A percentile compares a stretch with the other conserved stretches of the same genome.
Evolutionary conservation across 2,113 vertebrate genomes (phyloP).

Genomic region (Balaeniceps rex): DNA sequence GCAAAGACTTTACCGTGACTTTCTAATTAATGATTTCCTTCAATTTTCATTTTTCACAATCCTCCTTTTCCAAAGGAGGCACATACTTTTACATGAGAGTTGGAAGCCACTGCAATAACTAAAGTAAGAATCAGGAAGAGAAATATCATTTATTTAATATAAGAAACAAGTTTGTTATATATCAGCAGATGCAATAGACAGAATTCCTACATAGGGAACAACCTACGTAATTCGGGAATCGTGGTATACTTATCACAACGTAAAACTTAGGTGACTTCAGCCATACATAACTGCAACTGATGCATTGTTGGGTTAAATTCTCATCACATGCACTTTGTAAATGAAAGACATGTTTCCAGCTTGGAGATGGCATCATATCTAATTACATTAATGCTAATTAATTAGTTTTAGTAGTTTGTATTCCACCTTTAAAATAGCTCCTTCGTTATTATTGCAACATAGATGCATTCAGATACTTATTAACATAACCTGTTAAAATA

Average conservation of each 20-base stretch:
- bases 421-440: background rate
- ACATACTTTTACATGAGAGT: background rate
- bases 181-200: background rate
- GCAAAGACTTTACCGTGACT: background rate
- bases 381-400: background rate
- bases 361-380: background rate
- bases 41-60: background rate
- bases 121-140: background rate
- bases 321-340: rapidly evolving
- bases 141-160: background rate
- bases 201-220: background rate
- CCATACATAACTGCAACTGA: background rate
- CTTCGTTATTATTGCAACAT: background rate
- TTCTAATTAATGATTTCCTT: background rate
- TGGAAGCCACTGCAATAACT: background rate
- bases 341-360: background rate
- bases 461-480: background rate
- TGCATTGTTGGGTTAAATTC: background rate
- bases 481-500: background rate
- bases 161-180: background rate
- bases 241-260: background rate
- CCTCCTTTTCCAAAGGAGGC: background rate
- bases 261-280: background rate
- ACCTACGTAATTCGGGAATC: background rate
- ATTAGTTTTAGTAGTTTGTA: background rate